phyloP scores from a whole-genome alignment of 35 echinoderm and acorn worm species.

The Stichopus chloronotus region DNA sequence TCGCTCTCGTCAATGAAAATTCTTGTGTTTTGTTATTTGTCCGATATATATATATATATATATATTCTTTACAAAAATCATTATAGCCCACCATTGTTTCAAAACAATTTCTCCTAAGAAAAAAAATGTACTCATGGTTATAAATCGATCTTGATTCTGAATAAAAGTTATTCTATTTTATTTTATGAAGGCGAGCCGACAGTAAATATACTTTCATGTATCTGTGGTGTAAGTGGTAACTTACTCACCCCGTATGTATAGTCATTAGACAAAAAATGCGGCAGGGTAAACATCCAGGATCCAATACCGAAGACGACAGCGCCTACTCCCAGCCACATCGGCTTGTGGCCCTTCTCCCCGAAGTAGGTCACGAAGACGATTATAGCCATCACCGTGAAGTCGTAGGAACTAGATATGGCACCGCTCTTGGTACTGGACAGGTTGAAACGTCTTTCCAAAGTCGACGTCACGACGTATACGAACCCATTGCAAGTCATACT shows the following conservation, averaged over 20 bases:
- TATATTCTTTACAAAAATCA: too few relatives aligned
- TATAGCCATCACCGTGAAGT: conserved; percentile 73
- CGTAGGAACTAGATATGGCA: conserved; percentile 74
- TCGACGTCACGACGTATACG: conserved; percentile 81
- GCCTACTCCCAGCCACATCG: conserved; percentile 73
- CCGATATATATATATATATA: too few relatives aligned
- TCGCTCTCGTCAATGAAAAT: too few relatives aligned
- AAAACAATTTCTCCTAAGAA: too few relatives aligned
- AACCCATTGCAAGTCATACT: conserved; percentile 81
- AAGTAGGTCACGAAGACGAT: conserved; percentile 83
- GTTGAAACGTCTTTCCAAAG: conserved; percentile 69
- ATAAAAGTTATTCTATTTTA: too few relatives aligned
- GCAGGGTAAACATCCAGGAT: conserved; percentile 69
- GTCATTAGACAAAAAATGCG: conserved; percentile 63
- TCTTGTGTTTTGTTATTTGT: too few relatives aligned
- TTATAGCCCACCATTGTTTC: too few relatives aligned
- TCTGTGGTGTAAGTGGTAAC: neutral
- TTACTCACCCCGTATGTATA: conserved; percentile 61
- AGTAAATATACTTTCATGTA: too few relatives aligned
- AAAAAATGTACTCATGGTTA: too few relatives aligned
- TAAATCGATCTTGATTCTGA: too few relatives aligned
- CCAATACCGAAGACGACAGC: conserved; percentile 76
- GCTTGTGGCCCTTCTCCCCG: conserved; percentile 81
- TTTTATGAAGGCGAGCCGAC: too few relatives aligned
- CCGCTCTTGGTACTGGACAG: conserved; percentile 73